These are phyloP conservation scores for Temnothorax longispinosus DNA, from an alignment of 1,140 invertebrate species.

Conservation along the genomic window DNA sequence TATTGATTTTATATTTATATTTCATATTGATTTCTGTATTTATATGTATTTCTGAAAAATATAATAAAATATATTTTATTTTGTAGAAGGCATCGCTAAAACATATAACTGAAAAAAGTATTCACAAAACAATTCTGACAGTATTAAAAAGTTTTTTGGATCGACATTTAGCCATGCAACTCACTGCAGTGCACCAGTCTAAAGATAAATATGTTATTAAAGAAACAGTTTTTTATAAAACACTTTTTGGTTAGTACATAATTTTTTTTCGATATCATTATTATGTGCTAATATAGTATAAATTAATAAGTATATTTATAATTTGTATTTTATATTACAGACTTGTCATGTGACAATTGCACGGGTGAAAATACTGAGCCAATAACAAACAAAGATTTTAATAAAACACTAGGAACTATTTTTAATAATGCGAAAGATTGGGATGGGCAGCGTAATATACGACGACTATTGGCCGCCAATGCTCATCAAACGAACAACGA, in stretches of 20 bases:
- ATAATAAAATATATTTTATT: background rate
- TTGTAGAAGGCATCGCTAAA: background rate
- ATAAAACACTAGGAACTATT: background rate
- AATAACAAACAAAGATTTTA: background rate
- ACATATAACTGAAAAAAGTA: background rate
- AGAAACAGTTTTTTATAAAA: background rate
- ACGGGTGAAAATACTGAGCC: background rate
- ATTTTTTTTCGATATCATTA: background rate
- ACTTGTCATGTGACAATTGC: background rate
- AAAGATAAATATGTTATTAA: background rate
- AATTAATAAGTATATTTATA: background rate
- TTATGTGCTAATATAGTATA: too few relatives aligned
- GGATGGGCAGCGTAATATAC: background rate
- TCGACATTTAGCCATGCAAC: background rate
- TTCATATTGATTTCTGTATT: too few relatives aligned
- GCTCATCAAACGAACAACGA: too few relatives aligned
- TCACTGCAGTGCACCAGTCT: background rate
- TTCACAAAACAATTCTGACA: background rate
- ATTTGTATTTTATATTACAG: background rate
- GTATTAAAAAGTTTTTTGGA: background rate
- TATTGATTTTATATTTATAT: too few relatives aligned
- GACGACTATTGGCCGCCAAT: background rate
- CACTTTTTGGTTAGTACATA: background rate
- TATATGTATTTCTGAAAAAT: too few relatives aligned
- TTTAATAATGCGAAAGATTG: background rate